phyloP scores from a whole-genome alignment of 2,797 vertebrate species.

The Melanogrammus aeglefinus region DNA sequence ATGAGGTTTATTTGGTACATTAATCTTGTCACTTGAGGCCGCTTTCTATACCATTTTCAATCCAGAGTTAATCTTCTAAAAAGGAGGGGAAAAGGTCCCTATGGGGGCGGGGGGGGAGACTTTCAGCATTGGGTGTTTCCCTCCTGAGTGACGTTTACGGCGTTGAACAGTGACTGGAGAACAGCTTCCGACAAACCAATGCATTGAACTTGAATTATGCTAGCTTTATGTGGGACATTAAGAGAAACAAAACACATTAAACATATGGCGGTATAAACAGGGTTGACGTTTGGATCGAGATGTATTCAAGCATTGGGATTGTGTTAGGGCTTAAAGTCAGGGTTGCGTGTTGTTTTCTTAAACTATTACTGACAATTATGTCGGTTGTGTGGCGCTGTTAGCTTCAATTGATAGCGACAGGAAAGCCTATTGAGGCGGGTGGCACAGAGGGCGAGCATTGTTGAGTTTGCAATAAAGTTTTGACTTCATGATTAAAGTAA shows the following conservation, averaged over 20 bases:
- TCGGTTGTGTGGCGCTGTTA: not conserved
- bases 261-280: not conserved
- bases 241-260: not conserved
- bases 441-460: not conserved
- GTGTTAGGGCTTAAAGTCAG: not conserved
- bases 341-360: not conserved
- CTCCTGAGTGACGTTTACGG: constrained; percentile 31
- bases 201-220: not conserved
- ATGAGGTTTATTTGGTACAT: constrained; percentile 58
- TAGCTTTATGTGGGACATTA: not conserved
- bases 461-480: not conserved
- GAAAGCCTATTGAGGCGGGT: not conserved
- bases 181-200: not conserved
- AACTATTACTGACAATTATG: not conserved
- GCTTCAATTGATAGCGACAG: not conserved
- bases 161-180: not conserved
- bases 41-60: constrained; percentile 49
- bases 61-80: constrained; percentile 54
- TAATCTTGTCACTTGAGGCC: constrained; percentile 50
- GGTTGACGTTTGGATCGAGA: not conserved
- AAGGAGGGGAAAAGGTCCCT: constrained; percentile 51
- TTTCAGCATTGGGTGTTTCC: constrained; percentile 43
- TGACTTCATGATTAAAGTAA: not conserved
- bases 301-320: not conserved
- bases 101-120: constrained; percentile 37